Evolutionary conservation across 2,888 invertebrate genomes (phyloP), one percentile per base, ranked within the genome.

Genomic region (Caenorhabditis sp.): DNA sequence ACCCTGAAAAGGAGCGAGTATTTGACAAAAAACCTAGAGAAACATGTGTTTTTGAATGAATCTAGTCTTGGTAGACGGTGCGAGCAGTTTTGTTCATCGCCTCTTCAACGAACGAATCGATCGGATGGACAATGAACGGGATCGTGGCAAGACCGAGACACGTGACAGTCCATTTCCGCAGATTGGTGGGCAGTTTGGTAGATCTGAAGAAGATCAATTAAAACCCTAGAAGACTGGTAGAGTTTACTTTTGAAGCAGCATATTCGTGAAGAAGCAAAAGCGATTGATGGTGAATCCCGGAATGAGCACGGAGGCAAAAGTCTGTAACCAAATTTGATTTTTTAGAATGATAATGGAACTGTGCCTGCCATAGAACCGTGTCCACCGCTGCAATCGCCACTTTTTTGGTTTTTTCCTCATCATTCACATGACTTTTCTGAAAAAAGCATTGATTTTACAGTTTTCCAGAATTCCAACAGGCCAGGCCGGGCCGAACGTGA

Each of bases 221-320:
- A 11, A 9, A 1, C 7, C 26, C 11, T 5, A 7, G 5, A 9
- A 26, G 22, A 11, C 20, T 7, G 15, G 56, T n/a, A n/a, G n/a
- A n/a, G n/a, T 76, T 50, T 22, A 81, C 78, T 78, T 83, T 32
- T 75, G 43, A 11, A 83, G 72, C 7, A 78, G 39, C 15, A 72
- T 39, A 13, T 71, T 72, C 0, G 81, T 61, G 41, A 77, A 75
- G 32, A 77, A 92, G 89, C 94, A 95, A 78, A 95, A 85, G 89
- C 92, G 87, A 90, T 98, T 97, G 82, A 98, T 96, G 9, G 94
- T 93, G 83, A 93, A 92, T 2, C 98, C 97, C 0, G 97, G 97
- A 81, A 95, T 92, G 17, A 93, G 90, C 0, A 95, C 93, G 0
- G 96, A 96, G 0, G 97, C 97, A 68, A 97, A 91, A 93, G 80